These are phyloP conservation scores for Rhingia campestris DNA, from an alignment of 2,888 invertebrate species.

Conservation along the genomic window DNA sequence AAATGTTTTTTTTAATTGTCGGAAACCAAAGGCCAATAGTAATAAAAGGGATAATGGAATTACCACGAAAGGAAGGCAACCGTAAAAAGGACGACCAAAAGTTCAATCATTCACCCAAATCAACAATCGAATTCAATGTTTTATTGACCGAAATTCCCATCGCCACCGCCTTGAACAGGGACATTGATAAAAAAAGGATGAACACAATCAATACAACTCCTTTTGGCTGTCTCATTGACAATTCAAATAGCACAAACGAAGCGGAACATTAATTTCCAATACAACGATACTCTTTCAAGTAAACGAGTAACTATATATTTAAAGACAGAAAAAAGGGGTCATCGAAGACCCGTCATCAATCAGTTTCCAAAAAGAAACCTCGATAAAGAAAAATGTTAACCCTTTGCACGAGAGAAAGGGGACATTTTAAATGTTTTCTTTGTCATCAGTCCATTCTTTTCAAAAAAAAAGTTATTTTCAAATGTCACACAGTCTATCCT, in stretches of 20 bases:
- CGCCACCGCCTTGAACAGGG: neutral
- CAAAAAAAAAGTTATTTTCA: conserved; percentile 32
- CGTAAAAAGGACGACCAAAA: conserved; percentile 39
- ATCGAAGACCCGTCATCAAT: conserved; percentile 72
- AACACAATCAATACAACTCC: conserved; percentile 65
- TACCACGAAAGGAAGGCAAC: conserved; percentile 29
- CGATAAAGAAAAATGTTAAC: conserved; percentile 30
- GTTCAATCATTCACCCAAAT: conserved; percentile 70
- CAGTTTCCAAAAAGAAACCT: conserved; percentile 35
- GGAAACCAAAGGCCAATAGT: conserved; percentile 30
- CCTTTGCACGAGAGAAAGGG: neutral
- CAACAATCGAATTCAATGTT: conserved; percentile 70
- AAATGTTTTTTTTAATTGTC: conserved; percentile 55
- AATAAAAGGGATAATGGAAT: conserved; percentile 60
- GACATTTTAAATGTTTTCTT: conserved; percentile 57
- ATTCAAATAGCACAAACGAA: conserved; percentile 72
- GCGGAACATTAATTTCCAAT: conserved; percentile 69
- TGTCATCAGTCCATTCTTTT: conserved; percentile 45
- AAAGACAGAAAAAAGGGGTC: conserved; percentile 36
- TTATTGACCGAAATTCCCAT: conserved; percentile 61
- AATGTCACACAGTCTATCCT: conserved; percentile 65
- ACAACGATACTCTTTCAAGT: conserved; percentile 64
- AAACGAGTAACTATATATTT: conserved; percentile 55
- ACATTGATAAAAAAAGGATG: conserved; percentile 33
- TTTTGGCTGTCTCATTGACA: conserved; percentile 68